Evolutionary conservation across 2,888 invertebrate species (phyloP).

Genomic region (Carcina quercana): DNA sequence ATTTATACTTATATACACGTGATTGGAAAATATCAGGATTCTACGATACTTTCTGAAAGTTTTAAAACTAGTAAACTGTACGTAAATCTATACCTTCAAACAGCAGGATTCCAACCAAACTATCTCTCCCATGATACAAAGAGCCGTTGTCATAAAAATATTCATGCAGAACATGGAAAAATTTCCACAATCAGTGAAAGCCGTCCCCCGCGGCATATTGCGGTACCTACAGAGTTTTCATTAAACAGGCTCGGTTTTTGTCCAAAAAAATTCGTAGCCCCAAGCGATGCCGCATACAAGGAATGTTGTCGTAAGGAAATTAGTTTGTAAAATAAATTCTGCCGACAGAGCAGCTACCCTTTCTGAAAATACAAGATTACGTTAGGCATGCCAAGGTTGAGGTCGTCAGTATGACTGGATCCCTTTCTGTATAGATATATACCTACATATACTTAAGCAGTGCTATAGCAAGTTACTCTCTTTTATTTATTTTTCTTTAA

Average conservation of each 20-base stretch:
- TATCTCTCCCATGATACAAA: no score
- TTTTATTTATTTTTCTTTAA: no score
- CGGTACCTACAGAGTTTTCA: conserved; percentile 67
- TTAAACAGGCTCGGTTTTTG: conserved; percentile 61
- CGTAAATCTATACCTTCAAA: conserved; percentile 19
- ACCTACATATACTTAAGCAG: no score
- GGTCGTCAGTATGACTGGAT: no score
- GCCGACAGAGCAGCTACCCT: conserved; percentile 32
- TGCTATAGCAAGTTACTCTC: no score
- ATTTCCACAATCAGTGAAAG: conserved; percentile 61
- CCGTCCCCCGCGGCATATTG: conserved; percentile 62
- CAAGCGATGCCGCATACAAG: conserved; percentile 54
- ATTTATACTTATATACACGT: no score
- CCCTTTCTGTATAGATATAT: no score
- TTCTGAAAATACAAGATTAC: conserved; percentile 28
- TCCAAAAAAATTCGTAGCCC: conserved; percentile 58
- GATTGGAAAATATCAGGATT: no score
- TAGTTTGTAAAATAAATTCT: conserved; percentile 65
- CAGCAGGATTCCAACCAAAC: conserved; percentile 25
- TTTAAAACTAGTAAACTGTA: no score
- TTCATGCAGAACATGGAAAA: conserved; percentile 57
- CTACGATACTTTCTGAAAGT: no score
- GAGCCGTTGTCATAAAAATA: conserved; percentile 43
- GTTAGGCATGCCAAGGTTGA: no score
- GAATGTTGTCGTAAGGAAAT: conserved; percentile 66